Evolutionary conservation across 2,888 invertebrate genomes (phyloP).

Genomic region (Palloptera scutellata): DNA sequence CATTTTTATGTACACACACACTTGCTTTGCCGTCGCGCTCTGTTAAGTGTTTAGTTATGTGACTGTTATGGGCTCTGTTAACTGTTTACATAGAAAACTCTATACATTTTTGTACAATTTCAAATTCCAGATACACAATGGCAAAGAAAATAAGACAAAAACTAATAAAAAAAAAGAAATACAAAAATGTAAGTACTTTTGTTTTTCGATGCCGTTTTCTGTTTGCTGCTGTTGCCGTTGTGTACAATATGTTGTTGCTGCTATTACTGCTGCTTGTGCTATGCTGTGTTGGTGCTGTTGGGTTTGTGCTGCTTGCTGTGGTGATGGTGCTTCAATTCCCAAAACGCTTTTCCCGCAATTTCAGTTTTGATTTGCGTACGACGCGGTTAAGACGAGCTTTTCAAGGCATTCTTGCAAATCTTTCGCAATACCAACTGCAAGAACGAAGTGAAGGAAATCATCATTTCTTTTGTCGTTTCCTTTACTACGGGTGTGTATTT

Average conservation of each 20-base stretch:
- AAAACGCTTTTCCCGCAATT: conserved; percentile 59
- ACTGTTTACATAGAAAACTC: neutral
- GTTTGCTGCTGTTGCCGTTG: neutral
- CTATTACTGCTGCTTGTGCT: neutral
- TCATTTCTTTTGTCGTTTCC: neutral
- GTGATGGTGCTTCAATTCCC: conserved; percentile 51
- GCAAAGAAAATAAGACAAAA: too few relatives aligned
- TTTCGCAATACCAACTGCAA: conserved; percentile 8
- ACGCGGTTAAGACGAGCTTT: conserved; percentile 61
- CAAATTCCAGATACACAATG: neutral
- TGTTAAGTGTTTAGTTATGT: neutral
- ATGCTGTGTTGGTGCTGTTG: conserved; percentile 21
- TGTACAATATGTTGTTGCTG: neutral
- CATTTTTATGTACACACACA: neutral
- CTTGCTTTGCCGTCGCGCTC: neutral
- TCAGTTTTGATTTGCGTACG: conserved; percentile 64
- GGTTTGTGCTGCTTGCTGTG: conserved; percentile 28
- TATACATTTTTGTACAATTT: neutral
- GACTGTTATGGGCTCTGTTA: neutral
- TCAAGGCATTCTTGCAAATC: conserved; percentile 34
- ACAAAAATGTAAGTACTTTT: too few relatives aligned
- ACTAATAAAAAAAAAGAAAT: too few relatives aligned
- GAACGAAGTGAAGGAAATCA: conserved; percentile 14
- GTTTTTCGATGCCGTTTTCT: neutral
- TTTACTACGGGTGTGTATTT: conserved; percentile 11